These are phyloP conservation scores for Chiloscyllium plagiosum DNA, from an alignment of 2,113 vertebrate genomes.

Conservation along the genomic window DNA sequence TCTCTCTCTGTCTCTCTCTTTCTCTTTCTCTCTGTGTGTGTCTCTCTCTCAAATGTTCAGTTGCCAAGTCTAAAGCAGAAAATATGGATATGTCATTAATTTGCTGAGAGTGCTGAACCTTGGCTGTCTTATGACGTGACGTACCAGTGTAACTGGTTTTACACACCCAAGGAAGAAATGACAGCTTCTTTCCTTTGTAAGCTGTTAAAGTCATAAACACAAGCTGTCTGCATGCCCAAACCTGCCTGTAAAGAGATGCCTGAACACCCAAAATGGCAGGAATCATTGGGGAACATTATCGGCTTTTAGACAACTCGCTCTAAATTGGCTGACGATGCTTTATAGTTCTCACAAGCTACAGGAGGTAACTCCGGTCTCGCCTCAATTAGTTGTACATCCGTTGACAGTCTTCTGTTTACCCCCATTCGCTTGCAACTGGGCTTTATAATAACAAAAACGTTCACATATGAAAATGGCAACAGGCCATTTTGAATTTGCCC, in stretches of 20 bases:
- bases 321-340: neutral
- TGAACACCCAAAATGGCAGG: constrained; percentile 32
- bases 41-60: constrained; percentile 37
- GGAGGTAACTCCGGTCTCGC: neutral
- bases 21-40: neutral
- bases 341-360: neutral
- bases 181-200: constrained; percentile 52
- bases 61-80: constrained; percentile 41
- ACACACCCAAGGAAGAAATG: constrained; percentile 57
- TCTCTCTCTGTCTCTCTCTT: no score
- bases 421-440: constrained; percentile 45
- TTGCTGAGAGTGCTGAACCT: constrained; percentile 32
- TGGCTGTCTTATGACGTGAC: constrained; percentile 40
- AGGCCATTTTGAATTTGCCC: constrained; percentile 56
- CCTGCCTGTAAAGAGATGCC: constrained; percentile 51
- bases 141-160: constrained; percentile 62
- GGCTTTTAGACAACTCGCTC: constrained; percentile 32
- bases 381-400: neutral
- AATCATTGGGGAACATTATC: constrained; percentile 41
- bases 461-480: constrained; percentile 55
- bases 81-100: constrained; percentile 33
- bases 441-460: constrained; percentile 50
- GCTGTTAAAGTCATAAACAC: constrained; percentile 47
- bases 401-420: neutral
- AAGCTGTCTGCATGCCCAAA: constrained; percentile 47